Conservation (phyloP, 2,888 invertebrate genomes). For the Andrena minutula region DNA sequence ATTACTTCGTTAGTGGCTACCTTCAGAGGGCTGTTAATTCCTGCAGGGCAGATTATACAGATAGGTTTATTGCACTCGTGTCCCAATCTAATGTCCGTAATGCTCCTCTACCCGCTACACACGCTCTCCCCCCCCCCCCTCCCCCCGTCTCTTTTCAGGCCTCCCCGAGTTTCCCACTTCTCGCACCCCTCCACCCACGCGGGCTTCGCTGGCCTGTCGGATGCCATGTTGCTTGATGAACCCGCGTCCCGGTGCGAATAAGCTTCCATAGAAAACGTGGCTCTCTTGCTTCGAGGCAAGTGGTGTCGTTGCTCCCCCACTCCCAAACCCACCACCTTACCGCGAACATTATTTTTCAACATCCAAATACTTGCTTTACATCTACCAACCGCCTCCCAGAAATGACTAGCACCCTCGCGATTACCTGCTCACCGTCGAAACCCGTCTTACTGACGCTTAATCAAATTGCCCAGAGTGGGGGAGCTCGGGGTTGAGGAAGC, state of each 20-base stretch:
- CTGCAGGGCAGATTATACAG: constrained; percentile 85
- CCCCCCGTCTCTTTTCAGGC: constrained; percentile 60
- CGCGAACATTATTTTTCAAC: too few relatives aligned
- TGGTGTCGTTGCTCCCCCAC: too few relatives aligned
- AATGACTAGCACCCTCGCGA: neutral
- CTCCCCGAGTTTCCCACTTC: constrained; percentile 61
- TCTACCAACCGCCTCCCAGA: neutral
- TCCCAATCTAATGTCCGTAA: constrained; percentile 85
- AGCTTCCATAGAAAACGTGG: neutral
- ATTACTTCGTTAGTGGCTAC: constrained; percentile 85
- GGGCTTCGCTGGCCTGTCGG: constrained; percentile 32
- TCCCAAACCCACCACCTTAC: too few relatives aligned
- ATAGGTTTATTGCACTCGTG: constrained; percentile 85
- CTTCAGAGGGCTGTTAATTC: constrained; percentile 85
- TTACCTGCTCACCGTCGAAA: neutral
- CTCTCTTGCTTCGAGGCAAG: neutral
- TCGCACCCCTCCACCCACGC: constrained; percentile 24
- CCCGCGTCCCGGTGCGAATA: neutral
- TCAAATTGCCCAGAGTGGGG: neutral
- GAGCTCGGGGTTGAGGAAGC: constrained; percentile 1
- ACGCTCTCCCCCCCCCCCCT: constrained; percentile 45
- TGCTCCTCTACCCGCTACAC: constrained; percentile 80
- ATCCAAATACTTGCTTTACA: too few relatives aligned
- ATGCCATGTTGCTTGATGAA: constrained; percentile 7
- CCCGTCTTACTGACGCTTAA: constrained; percentile 4